A percentile compares a stretch with the other conserved stretches of the same genome.
These are phyloP conservation scores for Xenopus petersii DNA, from an alignment of 2,797 vertebrate genomes.

Conservation along the genomic window DNA sequence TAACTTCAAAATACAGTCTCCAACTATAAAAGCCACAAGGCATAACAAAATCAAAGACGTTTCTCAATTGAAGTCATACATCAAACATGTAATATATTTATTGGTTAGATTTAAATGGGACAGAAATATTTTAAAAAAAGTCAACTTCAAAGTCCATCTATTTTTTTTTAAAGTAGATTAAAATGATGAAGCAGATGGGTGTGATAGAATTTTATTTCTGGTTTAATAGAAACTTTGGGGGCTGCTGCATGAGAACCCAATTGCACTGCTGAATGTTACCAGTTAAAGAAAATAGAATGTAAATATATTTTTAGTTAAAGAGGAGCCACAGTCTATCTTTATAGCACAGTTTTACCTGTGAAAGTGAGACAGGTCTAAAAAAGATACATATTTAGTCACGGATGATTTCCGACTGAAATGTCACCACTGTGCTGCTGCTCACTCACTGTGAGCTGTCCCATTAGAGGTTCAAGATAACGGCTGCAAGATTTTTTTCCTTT, in stretches of 20 bases:
- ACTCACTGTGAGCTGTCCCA: slow-evolving; percentile 30
- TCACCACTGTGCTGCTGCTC: background rate
- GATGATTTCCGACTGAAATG: slow-evolving; percentile 39
- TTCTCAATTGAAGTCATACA: slow-evolving; percentile 45
- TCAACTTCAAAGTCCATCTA: slow-evolving; percentile 17
- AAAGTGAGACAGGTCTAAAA: slow-evolving; percentile 41
- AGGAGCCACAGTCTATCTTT: slow-evolving; percentile 47
- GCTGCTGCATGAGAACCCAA: background rate
- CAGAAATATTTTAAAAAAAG: slow-evolving; percentile 9
- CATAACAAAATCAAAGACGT: slow-evolving; percentile 34
- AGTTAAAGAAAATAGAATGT: slow-evolving; percentile 1
- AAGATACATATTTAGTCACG: slow-evolving; percentile 33
- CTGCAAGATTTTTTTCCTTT: slow-evolving; percentile 12
- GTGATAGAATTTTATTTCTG: slow-evolving; percentile 20
- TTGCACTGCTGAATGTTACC: background rate
- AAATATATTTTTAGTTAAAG: slow-evolving; percentile 53
- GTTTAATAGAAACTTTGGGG: slow-evolving; percentile 13
- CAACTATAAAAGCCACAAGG: slow-evolving; percentile 36
- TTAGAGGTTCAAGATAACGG: slow-evolving; percentile 8
- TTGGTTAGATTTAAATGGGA: slow-evolving; percentile 38
- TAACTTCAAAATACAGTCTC: slow-evolving; percentile 28
- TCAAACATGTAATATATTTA: slow-evolving; percentile 41
- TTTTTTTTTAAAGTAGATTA: slow-evolving; percentile 1
- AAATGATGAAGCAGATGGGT: slow-evolving; percentile 31
- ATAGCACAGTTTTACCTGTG: slow-evolving; percentile 51